Percentiles rank a stretch among this genome's conserved stretches.
Evolutionary conservation across 2,888 invertebrate species (phyloP).

Genomic region (Gymnocheta viridis): DNA sequence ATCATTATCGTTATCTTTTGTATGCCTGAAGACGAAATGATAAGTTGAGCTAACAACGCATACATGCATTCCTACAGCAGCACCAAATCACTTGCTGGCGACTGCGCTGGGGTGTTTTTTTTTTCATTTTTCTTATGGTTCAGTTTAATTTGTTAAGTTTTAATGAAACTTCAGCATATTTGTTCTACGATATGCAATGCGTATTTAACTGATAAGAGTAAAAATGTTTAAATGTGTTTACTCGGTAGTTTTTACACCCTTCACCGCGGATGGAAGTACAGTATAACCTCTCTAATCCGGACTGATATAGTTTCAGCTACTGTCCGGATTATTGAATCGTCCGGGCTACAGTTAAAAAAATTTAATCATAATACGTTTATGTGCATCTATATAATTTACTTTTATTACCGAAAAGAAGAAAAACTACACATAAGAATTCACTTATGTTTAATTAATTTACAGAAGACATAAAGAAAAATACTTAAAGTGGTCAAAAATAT

Average conservation of each 20-base stretch:
- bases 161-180: slow-evolving; percentile 46
- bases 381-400: too few species aligned
- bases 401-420: too few species aligned
- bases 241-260: not conserved
- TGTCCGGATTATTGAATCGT: too few species aligned
- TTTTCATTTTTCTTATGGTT: not conserved
- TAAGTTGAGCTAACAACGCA: slow-evolving; percentile 19
- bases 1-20: slow-evolving; percentile 15
- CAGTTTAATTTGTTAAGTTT: slow-evolving; percentile 3
- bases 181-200: slow-evolving; percentile 59
- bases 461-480: too few species aligned
- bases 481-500: too few species aligned
- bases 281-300: too few species aligned
- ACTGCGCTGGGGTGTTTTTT: not conserved
- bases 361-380: too few species aligned
- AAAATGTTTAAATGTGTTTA: not conserved
- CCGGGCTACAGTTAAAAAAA: too few species aligned
- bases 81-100: not conserved
- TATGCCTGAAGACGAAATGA: slow-evolving; percentile 35
- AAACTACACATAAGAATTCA: too few species aligned
- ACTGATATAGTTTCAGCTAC: too few species aligned
- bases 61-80: not conserved
- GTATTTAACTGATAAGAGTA: slow-evolving; percentile 52
- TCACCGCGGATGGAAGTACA: too few species aligned
- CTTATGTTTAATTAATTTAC: too few species aligned